Evolutionary conservation across 2,797 vertebrate species (phyloP), one percentile per base, ranked within the genome.

Genomic region (Anableps anableps): DNA sequence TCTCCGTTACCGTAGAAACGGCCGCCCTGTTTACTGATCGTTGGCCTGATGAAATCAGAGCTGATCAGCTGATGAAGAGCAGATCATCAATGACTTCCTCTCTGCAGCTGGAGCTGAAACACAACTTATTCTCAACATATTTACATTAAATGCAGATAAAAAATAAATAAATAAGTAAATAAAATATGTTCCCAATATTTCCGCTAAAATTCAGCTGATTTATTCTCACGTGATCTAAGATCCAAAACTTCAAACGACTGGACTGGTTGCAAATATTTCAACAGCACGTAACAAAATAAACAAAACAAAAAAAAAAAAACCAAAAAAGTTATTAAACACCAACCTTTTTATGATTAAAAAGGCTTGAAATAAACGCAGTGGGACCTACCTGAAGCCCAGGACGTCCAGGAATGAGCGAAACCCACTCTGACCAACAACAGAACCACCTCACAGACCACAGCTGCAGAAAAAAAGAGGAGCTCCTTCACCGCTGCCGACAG

Each of bases 331-430:
- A 45, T 34, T 51, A 19, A 78, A 62, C 19, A 36, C 10, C 0
- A 2, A 34, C 53, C 84, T 75, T 5, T 2, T 23, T 82, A n/a
- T 10, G 14, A 60, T 41, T 58, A 16, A 2, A 78, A 80, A 1
- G 29, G 72, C 38, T 16, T 72, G 78, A 81, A 83, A 82, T 34
- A 34, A 34, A 70, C 66, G 2, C 1, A 11, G 80, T 31, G 6
- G 48, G 76, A 94, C 95, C 95, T 93, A 96, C 95, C 89, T 66
- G 9, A 31, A n/a, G 8, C 36, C 7, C 19, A 2, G 14, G 34
- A 29, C 53, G 41, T n/a, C 48, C 73, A 79, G 83, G 70, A 83
- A 70, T 81, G 84, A 78, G 85, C 86, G 76, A 89, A 93, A 88
- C 88, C 47, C 55, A 83, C 64, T 85, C 78, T 76, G 75, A 48